phyloP scores from a whole-genome alignment of 2,888 invertebrate genomes.

The Ernsta delagoae region DNA sequence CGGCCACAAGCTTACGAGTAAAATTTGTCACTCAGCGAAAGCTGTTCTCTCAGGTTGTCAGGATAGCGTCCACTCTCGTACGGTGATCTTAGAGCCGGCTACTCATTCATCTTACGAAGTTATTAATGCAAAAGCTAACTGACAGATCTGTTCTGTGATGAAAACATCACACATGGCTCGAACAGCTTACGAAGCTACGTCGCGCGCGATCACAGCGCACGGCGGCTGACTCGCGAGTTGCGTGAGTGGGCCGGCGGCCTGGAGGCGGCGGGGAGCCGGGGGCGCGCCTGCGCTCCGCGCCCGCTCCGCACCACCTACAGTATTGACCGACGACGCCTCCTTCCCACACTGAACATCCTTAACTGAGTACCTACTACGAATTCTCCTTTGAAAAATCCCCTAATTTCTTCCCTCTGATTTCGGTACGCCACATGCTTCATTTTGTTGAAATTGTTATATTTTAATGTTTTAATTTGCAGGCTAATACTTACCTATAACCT shows the following conservation, averaged over 20 bases:
- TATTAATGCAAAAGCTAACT: slow-evolving; percentile 57
- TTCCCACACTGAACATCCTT: slow-evolving; percentile 83
- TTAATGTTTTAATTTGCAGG: neutral
- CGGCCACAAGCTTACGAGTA: slow-evolving; percentile 78
- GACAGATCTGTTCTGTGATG: slow-evolving; percentile 72
- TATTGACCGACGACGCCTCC: slow-evolving; percentile 85
- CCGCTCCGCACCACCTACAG: slow-evolving; percentile 80
- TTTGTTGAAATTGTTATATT: slow-evolving; percentile 17
- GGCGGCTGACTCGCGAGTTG: slow-evolving; percentile 82
- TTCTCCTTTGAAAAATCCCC: slow-evolving; percentile 80
- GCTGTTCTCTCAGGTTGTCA: slow-evolving; percentile 58
- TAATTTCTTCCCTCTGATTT: slow-evolving; percentile 72
- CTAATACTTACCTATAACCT: too few species aligned
- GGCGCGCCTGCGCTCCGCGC: too few species aligned
- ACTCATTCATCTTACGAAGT: slow-evolving; percentile 65
- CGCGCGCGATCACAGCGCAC: slow-evolving; percentile 80
- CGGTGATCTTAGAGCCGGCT: slow-evolving; percentile 48
- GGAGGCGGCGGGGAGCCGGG: too few species aligned
- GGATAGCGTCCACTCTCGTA: slow-evolving; percentile 46
- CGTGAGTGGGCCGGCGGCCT: slow-evolving; percentile 74
- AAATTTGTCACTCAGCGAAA: slow-evolving; percentile 78
- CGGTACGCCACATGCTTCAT: slow-evolving; percentile 55
- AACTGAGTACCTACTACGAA: slow-evolving; percentile 74
- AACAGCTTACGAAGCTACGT: slow-evolving; percentile 60
- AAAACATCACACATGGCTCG: slow-evolving; percentile 82